A percentile compares a stretch with the other conserved stretches of the same genome.
Conservation (phyloP, 2,113 vertebrate species). For the Channa maculata region DNA sequence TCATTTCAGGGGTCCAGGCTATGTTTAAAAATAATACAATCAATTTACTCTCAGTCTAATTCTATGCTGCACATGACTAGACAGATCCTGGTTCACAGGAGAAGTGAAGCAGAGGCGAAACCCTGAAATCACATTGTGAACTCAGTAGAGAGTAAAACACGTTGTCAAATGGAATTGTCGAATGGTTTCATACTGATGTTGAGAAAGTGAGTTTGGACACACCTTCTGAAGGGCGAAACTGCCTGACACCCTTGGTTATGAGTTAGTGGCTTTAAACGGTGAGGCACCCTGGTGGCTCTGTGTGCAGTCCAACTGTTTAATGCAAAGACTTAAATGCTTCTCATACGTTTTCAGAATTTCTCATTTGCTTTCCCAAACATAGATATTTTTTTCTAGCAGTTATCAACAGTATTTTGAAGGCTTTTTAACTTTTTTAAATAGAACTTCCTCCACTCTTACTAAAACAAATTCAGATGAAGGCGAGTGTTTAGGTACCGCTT, state of each 20-base stretch:
- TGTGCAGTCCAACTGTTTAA: too few species aligned
- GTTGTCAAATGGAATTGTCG: not conserved
- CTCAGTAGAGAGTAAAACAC: conserved; percentile 37
- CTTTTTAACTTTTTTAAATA: too few species aligned
- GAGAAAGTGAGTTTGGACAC: conserved; percentile 26
- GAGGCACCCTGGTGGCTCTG: conserved; percentile 1
- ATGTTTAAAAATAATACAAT: not conserved
- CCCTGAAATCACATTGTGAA: not conserved
- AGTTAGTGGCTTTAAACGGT: not conserved
- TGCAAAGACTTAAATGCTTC: too few species aligned
- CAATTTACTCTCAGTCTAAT: not conserved
- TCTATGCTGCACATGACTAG: not conserved
- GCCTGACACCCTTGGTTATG: not conserved
- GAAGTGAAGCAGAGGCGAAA: conserved; percentile 16
- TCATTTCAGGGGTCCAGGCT: not conserved
- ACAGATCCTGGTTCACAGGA: not conserved
- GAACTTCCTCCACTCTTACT: too few species aligned
- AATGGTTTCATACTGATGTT: conserved; percentile 42
- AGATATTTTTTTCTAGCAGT: too few species aligned
- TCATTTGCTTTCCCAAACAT: too few species aligned
- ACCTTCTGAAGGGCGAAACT: not conserved
- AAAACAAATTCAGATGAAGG: too few species aligned
- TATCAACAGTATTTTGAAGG: too few species aligned
- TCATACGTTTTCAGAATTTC: too few species aligned
- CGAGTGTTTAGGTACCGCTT: too few species aligned